A percentile compares a stretch with the other conserved stretches of the same genome.
phyloP scores from a whole-genome alignment of 2,797 vertebrate species.

The Danio kyathit region DNA sequence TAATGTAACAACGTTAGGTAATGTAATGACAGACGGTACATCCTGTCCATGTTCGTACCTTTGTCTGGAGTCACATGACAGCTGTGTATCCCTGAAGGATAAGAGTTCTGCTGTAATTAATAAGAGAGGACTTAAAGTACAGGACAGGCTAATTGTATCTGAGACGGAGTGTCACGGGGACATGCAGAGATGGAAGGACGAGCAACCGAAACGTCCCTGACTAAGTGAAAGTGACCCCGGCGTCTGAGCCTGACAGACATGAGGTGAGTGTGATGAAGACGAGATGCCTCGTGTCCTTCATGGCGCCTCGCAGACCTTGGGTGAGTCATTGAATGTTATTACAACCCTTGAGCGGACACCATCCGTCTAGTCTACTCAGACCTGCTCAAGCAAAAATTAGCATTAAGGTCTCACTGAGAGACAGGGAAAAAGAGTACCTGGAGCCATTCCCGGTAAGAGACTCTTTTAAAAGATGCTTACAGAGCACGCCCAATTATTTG shows the following conservation, averaged over 20 bases:
- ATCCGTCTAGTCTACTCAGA: conserved; percentile 16
- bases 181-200: conserved; percentile 50
- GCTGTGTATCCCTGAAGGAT: conserved; percentile 59
- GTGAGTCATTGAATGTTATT: conserved; percentile 58
- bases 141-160: conserved; percentile 75
- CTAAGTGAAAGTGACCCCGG: conserved; percentile 24
- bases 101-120: conserved; percentile 79
- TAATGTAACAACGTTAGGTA: conserved; percentile 58
- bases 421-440: conserved; percentile 4
- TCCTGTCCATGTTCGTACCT: conserved; percentile 56
- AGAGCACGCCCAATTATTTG: conserved; percentile 69
- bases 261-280: conserved; percentile 51
- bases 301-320: conserved; percentile 60
- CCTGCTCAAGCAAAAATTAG: not conserved
- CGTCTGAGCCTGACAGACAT: conserved; percentile 12
- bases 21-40: conserved; percentile 70
- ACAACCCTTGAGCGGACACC: conserved; percentile 3
- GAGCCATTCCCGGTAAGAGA: not conserved
- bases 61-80: conserved; percentile 42
- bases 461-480: conserved; percentile 10
- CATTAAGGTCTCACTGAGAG: not conserved
- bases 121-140: conserved; percentile 66
- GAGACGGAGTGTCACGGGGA: conserved; percentile 68
- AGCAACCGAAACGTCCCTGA: conserved; percentile 18
- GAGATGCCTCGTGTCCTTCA: conserved; percentile 52